Percentiles rank a stretch among this genome's conserved stretches.
These are phyloP conservation scores for Campylomormyrus tamandua DNA, from an alignment of 2,113 vertebrate species.

Conservation along the genomic window DNA sequence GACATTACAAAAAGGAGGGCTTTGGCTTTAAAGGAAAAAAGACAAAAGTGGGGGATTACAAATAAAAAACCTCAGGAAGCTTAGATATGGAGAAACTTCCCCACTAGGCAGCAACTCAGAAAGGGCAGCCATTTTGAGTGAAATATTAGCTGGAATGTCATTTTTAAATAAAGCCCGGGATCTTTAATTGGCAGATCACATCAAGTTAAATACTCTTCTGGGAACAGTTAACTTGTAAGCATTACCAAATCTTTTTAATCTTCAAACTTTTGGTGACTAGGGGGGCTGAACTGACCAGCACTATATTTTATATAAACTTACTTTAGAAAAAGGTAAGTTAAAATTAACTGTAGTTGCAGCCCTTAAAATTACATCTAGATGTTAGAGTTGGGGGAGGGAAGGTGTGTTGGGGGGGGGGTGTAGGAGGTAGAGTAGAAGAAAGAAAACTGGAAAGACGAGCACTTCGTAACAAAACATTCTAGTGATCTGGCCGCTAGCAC, in stretches of 20 bases:
- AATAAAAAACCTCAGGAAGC: not conserved
- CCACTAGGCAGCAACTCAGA: not conserved
- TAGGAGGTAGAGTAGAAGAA: slow-evolving; percentile 51
- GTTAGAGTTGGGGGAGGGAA: slow-evolving; percentile 60
- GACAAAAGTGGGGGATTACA: not conserved
- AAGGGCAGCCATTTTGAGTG: not conserved
- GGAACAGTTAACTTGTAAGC: not conserved
- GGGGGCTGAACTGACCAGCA: slow-evolving; percentile 22
- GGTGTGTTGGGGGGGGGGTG: not conserved
- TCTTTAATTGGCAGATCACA: not conserved
- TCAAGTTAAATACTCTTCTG: not conserved
- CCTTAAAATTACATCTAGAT: slow-evolving; percentile 69
- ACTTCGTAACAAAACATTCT: slow-evolving; percentile 58
- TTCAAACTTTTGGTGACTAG: slow-evolving; percentile 15
- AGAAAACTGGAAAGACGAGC: slow-evolving; percentile 56
- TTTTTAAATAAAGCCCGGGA: not conserved
- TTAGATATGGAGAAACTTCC: not conserved
- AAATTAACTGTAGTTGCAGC: slow-evolving; percentile 66
- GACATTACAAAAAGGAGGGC: slow-evolving; percentile 14
- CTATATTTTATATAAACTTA: slow-evolving; percentile 49
- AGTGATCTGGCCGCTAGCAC: slow-evolving; percentile 73
- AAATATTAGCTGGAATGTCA: slow-evolving; percentile 10
- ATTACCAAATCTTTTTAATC: slow-evolving; percentile 17
- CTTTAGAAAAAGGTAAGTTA: slow-evolving; percentile 63
- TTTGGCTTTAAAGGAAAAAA: slow-evolving; percentile 10